phyloP scores from a whole-genome alignment of 2,113 vertebrate species.

The Cottus gobio region DNA sequence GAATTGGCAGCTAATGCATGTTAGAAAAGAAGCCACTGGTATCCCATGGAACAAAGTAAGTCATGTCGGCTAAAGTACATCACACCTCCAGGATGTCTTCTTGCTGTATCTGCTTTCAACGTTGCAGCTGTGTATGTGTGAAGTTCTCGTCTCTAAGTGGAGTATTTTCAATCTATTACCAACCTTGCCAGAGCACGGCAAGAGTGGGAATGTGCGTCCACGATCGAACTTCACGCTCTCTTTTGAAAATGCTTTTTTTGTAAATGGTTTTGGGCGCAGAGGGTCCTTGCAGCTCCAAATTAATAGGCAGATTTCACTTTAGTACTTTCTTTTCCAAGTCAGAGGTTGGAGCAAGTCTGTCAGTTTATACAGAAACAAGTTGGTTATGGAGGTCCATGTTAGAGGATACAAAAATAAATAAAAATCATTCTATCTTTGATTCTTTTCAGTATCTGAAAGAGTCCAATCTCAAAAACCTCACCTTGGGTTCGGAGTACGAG shows the following conservation, averaged over 20 bases:
- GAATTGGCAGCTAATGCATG: conserved; percentile 58
- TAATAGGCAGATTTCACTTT: conserved; percentile 53
- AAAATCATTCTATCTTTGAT: conserved; percentile 53
- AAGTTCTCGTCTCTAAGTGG: conserved; percentile 23
- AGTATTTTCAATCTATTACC: conserved; percentile 26
- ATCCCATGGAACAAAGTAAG: conserved; percentile 38
- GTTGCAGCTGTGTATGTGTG: conserved; percentile 1
- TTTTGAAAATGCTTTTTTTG: conserved; percentile 13
- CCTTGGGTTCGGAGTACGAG: conserved; percentile 27
- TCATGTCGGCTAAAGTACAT: conserved; percentile 18
- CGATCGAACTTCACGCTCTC: conserved; percentile 27
- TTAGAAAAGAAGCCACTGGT: conserved; percentile 42
- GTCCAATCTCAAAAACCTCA: conserved; percentile 39
- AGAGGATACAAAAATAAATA: conserved; percentile 6
- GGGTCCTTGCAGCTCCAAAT: conserved; percentile 26
- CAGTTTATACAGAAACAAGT: conserved; percentile 37
- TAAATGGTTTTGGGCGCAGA: conserved; percentile 11
- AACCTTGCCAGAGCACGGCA: neutral
- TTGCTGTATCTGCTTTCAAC: neutral
- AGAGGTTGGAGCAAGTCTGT: conserved; percentile 31
- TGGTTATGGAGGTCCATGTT: conserved; percentile 27
- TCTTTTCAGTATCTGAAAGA: conserved; percentile 65
- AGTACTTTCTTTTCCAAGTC: conserved; percentile 45
- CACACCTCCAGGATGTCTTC: neutral
- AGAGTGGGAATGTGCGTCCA: conserved; percentile 27